Evolutionary conservation across 1,140 invertebrate species (phyloP).

Genomic region (Ostrea edulis): DNA sequence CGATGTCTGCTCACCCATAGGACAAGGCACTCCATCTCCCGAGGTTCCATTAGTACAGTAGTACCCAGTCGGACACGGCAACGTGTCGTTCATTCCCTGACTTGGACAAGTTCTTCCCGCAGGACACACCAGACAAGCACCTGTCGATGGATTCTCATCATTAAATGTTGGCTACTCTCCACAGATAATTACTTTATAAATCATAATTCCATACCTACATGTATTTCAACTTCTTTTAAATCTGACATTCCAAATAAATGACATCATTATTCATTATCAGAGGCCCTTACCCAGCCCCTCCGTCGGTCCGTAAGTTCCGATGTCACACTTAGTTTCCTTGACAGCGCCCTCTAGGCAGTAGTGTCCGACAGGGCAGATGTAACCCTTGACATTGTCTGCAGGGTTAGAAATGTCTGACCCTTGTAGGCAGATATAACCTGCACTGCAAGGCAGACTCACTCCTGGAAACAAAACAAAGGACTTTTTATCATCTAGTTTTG

Average conservation of each 20-base stretch:
- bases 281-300: constrained; percentile 62
- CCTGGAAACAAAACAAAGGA: constrained; percentile 63
- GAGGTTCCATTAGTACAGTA: constrained; percentile 75
- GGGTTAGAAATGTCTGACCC: constrained; percentile 72
- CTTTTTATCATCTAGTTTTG: neutral
- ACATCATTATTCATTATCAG: neutral
- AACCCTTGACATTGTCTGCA: constrained; percentile 72
- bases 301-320: constrained; percentile 69
- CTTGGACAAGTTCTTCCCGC: constrained; percentile 71
- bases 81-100: constrained; percentile 72
- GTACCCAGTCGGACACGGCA: constrained; percentile 72
- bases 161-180: neutral
- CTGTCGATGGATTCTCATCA: constrained; percentile 48
- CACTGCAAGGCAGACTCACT: constrained; percentile 69
- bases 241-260: neutral
- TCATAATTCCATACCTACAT: too few species aligned
- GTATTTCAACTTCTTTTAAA: too few species aligned
- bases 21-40: constrained; percentile 72
- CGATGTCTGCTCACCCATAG: constrained; percentile 64
- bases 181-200: too few species aligned
- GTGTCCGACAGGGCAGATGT: constrained; percentile 75
- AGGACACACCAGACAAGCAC: constrained; percentile 66
- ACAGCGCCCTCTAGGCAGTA: constrained; percentile 73
- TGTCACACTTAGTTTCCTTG: constrained; percentile 64
- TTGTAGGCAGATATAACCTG: constrained; percentile 74